Percentiles rank a stretch among this genome's conserved stretches.
These are phyloP conservation scores for Xenotilapia flavipinnis DNA, from an alignment of 2,113 vertebrate species.

Conservation along the genomic window DNA sequence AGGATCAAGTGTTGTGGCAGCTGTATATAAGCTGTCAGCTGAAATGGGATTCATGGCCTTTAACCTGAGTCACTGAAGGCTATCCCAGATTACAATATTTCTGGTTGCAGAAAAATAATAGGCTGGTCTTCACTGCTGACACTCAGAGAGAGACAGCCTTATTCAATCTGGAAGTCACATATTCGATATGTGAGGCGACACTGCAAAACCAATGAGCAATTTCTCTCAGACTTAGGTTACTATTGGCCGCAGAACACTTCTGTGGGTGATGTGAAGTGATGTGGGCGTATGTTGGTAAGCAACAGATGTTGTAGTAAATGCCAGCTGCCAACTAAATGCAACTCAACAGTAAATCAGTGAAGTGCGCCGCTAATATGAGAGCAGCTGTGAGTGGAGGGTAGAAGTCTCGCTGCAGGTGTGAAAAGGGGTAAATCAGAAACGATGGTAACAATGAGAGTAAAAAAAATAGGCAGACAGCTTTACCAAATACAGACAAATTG, in stretches of 20 bases:
- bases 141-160: background rate
- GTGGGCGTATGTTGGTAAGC: background rate
- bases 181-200: background rate
- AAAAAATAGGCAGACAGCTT: background rate
- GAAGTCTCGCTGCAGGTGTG: background rate
- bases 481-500: background rate
- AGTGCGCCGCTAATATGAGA: background rate
- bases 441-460: background rate
- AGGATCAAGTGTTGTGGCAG: background rate
- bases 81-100: background rate
- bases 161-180: background rate
- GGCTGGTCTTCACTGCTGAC: background rate
- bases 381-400: constrained; percentile 4
- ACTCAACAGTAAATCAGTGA: background rate
- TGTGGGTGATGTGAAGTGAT: background rate
- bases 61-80: background rate
- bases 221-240: background rate
- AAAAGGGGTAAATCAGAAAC: background rate
- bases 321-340: constrained; percentile 29
- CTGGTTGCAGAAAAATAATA: background rate
- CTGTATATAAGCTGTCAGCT: background rate
- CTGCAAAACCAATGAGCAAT: background rate
- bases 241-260: background rate
- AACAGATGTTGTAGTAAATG: constrained; percentile 31
- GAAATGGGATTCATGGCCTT: background rate